These are phyloP conservation scores for Himalopsyche kuldschensis DNA, from an alignment of 2,888 invertebrate species.

Conservation along the genomic window DNA sequence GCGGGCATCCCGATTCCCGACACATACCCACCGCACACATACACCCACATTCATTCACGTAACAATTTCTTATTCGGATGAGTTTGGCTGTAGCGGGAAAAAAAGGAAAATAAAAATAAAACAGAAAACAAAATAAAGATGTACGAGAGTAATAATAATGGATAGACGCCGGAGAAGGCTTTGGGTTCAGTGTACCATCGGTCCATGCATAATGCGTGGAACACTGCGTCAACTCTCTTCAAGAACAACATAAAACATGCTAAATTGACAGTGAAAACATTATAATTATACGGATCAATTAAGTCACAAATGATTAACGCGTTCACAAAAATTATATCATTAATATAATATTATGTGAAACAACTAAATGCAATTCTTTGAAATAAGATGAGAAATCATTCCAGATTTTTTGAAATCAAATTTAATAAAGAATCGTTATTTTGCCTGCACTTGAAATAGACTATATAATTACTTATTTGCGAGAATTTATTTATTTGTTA, in stretches of 20 bases:
- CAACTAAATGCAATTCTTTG: too few relatives aligned
- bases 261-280: not conserved
- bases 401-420: too few relatives aligned
- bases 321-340: too few relatives aligned
- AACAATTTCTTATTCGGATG: conserved; percentile 38
- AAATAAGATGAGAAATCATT: too few relatives aligned
- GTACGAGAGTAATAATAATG: conserved; percentile 41
- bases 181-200: conserved; percentile 39
- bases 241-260: not conserved
- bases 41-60: conserved; percentile 5
- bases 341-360: too few relatives aligned
- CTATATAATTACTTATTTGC: too few relatives aligned
- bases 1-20: not conserved
- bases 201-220: conserved; percentile 39
- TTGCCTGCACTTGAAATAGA: too few relatives aligned
- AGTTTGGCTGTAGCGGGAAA: conserved; percentile 30
- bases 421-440: too few relatives aligned
- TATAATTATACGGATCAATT: too few relatives aligned
- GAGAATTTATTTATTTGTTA: too few relatives aligned
- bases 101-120: conserved; percentile 31
- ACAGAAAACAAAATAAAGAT: conserved; percentile 40
- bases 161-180: conserved; percentile 39
- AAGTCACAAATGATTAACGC: too few relatives aligned
- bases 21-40: conserved; percentile 1
- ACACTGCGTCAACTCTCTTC: conserved; percentile 25